Conservation (phyloP, 2,113 vertebrate species). For the Thermophis baileyi region DNA sequence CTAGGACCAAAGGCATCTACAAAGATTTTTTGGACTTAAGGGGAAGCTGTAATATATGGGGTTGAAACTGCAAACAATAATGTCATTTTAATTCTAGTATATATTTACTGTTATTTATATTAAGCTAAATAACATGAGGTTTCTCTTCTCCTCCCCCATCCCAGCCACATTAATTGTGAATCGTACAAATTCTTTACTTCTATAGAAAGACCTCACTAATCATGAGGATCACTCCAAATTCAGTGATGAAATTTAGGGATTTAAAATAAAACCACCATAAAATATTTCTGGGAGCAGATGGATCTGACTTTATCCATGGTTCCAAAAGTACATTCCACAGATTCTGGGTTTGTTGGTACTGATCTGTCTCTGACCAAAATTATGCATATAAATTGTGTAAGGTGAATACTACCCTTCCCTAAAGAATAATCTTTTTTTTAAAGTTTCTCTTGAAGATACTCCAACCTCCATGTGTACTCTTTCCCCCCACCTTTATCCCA, state of each 20-base stretch:
- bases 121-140: neutral
- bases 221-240: neutral
- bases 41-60: neutral
- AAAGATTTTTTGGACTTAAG: neutral
- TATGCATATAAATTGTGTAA: neutral
- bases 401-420: neutral
- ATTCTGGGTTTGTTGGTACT: neutral
- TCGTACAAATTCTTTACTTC: neutral
- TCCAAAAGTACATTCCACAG: neutral
- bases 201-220: neutral
- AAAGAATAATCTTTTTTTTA: neutral
- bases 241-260: neutral
- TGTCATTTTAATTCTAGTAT: neutral
- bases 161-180: neutral
- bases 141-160: neutral
- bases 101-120: neutral
- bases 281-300: neutral
- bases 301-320: neutral
- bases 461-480: neutral
- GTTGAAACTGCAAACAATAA: neutral
- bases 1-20: neutral
- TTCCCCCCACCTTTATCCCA: neutral
- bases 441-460: neutral
- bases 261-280: neutral
- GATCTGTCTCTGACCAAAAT: neutral